phyloP scores from a whole-genome alignment of 2,797 vertebrate species.

The Scolopax rusticola region DNA sequence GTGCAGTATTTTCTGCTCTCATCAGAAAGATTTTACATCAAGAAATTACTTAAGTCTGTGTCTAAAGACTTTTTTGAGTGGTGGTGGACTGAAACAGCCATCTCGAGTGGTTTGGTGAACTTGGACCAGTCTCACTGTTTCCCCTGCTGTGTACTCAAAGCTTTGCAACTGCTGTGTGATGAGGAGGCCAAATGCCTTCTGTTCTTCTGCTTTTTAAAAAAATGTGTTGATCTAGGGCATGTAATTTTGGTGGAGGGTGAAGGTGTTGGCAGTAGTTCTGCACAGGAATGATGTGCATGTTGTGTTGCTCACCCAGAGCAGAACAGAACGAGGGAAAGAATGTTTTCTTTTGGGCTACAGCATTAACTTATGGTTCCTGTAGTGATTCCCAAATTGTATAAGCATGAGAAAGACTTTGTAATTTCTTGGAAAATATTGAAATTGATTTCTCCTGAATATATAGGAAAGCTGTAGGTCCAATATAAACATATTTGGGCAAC shows the following conservation, averaged over 20 bases:
- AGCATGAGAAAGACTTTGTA: background rate
- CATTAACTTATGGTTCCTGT: background rate
- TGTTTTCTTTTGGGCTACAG: background rate
- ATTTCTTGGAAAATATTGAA: background rate
- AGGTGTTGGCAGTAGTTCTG: background rate
- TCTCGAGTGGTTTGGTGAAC: background rate
- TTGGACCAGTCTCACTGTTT: background rate
- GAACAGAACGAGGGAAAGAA: background rate
- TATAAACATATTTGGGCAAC: background rate
- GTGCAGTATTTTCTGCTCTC: background rate
- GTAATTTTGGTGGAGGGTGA: background rate
- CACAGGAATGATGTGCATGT: background rate
- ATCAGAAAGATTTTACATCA: background rate
- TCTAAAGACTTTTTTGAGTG: background rate
- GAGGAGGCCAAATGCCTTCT: background rate
- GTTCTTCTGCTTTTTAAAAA: background rate
- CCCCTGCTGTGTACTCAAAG: background rate
- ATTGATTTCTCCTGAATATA: background rate
- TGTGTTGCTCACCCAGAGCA: background rate
- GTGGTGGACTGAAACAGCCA: background rate
- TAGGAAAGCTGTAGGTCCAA: background rate
- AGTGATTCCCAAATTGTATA: background rate
- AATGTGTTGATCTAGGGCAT: fast-evolving
- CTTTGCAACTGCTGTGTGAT: background rate
- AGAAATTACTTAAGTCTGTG: background rate